Percentiles rank a stretch among this genome's conserved stretches.
These are phyloP conservation scores for Rhyzopertha dominica DNA, from an alignment of 1,140 invertebrate genomes.

Conservation along the genomic window DNA sequence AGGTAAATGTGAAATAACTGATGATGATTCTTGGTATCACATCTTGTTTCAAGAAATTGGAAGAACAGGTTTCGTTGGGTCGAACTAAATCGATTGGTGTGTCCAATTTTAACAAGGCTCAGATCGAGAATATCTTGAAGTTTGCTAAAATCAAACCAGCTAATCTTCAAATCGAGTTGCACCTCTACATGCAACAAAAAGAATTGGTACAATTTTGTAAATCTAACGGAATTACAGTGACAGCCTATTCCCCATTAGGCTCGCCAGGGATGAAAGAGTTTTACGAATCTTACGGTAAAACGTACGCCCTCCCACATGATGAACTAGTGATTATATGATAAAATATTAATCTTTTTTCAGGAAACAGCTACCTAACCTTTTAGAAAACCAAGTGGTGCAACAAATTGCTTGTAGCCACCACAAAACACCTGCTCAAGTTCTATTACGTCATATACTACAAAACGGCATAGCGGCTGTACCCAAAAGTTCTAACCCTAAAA, in stretches of 20 bases:
- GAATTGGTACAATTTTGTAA: conserved; percentile 68
- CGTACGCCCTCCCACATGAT: conserved; percentile 20
- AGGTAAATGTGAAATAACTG: conserved; percentile 48
- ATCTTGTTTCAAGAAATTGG: conserved; percentile 58
- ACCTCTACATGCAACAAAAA: conserved; percentile 76
- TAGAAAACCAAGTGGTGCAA: conserved; percentile 59
- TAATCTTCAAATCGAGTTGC: conserved; percentile 72
- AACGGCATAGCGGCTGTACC: conserved; percentile 69
- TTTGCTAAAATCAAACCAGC: conserved; percentile 61
- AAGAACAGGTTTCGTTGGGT: conserved; percentile 61
- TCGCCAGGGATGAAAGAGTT: conserved; percentile 56
- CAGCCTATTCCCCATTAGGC: conserved; percentile 78
- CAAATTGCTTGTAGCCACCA: conserved; percentile 60
- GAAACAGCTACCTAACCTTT: conserved; percentile 56
- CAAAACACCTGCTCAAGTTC: conserved; percentile 69
- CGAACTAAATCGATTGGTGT: conserved; percentile 63
- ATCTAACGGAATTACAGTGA: conserved; percentile 64
- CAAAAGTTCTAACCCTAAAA: conserved; percentile 66
- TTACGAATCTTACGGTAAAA: conserved; percentile 42
- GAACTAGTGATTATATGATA: too few relatives aligned
- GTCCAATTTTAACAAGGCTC: conserved; percentile 71
- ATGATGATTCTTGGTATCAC: conserved; percentile 5
- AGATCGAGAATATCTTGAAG: conserved; percentile 60
- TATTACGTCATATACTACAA: conserved; percentile 69
- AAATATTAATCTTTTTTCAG: conserved; percentile 8